phyloP scores from a whole-genome alignment of 2,888 invertebrate species.

The Icerya purchasi region DNA sequence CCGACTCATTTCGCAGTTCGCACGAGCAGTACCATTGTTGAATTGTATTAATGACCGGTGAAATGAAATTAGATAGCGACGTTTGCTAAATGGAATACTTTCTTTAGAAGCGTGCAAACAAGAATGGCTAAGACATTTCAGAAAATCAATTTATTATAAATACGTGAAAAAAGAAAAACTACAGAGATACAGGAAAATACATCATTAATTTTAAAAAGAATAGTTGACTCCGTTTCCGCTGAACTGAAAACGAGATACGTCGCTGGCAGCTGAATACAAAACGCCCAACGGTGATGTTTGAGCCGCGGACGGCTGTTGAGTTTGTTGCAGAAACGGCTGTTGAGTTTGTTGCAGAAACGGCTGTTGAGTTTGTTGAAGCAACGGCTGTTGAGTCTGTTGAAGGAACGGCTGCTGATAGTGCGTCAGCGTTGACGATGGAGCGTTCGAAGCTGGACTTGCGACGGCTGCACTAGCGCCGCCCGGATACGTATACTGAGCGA shows the following conservation, averaged over 20 bases:
- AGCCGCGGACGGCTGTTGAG: constrained; percentile 2
- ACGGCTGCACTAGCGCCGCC: not conserved
- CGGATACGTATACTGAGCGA: not conserved
- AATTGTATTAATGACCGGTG: no score
- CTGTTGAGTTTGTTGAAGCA: constrained; percentile 6
- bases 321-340: constrained; percentile 6
- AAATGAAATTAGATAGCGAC: no score
- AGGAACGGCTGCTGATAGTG: constrained; percentile 1
- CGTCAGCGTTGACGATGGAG: not conserved
- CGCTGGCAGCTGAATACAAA: constrained; percentile 14
- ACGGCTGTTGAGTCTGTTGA: not conserved
- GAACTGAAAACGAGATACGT: constrained; percentile 15
- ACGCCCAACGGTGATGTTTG: constrained; percentile 12
- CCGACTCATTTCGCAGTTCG: no score
- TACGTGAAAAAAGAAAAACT: not conserved
- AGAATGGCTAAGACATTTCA: no score
- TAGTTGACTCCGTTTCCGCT: constrained; percentile 16
- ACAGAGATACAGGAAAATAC: not conserved
- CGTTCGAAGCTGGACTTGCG: not conserved
- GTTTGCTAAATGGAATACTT: no score
- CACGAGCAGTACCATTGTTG: no score
- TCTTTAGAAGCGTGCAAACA: no score
- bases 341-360: constrained; percentile 11
- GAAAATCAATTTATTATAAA: not conserved
- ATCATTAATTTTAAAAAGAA: constrained; percentile 11